Evolutionary conservation across 2,797 vertebrate genomes (phyloP).

Genomic region (Rhyacichthys aspro): DNA sequence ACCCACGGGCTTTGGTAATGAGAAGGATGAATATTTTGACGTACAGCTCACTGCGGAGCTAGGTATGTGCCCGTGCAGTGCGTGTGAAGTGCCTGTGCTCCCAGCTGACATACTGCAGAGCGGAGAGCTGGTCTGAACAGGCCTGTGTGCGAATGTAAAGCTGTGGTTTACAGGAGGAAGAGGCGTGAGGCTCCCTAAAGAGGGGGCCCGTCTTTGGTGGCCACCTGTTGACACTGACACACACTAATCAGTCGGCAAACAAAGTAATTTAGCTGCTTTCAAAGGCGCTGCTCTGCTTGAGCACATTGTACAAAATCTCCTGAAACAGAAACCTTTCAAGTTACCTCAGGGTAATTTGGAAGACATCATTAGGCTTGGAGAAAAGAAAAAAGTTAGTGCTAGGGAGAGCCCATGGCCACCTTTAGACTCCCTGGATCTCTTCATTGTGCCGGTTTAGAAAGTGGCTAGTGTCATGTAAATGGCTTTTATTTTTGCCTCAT

Average conservation of each 20-base stretch:
- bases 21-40: conserved; percentile 31
- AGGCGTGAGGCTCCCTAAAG: conserved; percentile 60
- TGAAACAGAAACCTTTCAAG: conserved; percentile 73
- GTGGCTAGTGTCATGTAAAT: conserved; percentile 81
- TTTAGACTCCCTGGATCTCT: conserved; percentile 64
- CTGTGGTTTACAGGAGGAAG: conserved; percentile 66
- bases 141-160: conserved; percentile 69
- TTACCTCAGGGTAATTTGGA: conserved; percentile 71
- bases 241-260: conserved; percentile 82
- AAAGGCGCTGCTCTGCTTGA: conserved; percentile 58
- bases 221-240: conserved; percentile 82
- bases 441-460: conserved; percentile 68
- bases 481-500: conserved; percentile 75
- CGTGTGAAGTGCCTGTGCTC: conserved; percentile 42
- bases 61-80: conserved; percentile 30
- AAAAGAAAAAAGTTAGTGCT: conserved; percentile 27
- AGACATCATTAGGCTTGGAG: conserved; percentile 68
- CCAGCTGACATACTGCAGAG: conserved; percentile 54
- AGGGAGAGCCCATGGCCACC: conserved; percentile 60
- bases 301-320: conserved; percentile 63
- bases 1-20: conserved; percentile 26
- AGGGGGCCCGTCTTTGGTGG: conserved; percentile 67
- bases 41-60: conserved; percentile 22
- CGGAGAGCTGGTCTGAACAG: conserved; percentile 76
- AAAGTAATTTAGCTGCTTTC: conserved; percentile 77